phyloP scores from a whole-genome alignment of 2,113 vertebrate species.

The Xiphophorus maculatus region DNA sequence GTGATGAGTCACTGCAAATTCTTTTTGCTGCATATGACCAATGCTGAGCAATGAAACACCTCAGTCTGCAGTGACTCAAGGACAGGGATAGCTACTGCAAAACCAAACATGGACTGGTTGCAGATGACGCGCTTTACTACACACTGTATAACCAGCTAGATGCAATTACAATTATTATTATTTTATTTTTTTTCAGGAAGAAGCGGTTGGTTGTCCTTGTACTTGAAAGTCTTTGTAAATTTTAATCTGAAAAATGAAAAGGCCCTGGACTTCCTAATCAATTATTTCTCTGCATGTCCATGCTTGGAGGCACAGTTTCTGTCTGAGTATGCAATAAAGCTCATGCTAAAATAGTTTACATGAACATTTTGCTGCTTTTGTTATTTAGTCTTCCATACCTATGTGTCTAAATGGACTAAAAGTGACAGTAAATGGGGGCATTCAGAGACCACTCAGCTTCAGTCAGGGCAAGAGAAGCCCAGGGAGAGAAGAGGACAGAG shows the following conservation, averaged over 20 bases:
- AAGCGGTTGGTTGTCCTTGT: conserved; percentile 34
- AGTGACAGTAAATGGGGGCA: conserved; percentile 19
- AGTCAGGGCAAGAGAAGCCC: conserved; percentile 6
- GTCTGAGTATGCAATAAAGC: not conserved
- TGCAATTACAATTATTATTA: conserved; percentile 26
- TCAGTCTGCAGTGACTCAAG: conserved; percentile 63
- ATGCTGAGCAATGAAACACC: conserved; percentile 64
- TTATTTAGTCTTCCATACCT: conserved; percentile 11
- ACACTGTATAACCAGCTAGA: conserved; percentile 14
- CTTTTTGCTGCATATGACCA: conserved; percentile 57
- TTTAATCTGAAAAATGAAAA: conserved; percentile 20
- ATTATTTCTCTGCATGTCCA: conserved; percentile 8
- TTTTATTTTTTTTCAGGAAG: conserved; percentile 16
- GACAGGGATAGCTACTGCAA: conserved; percentile 38
- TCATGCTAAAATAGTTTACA: conserved; percentile 9
- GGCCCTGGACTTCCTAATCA: not conserved
- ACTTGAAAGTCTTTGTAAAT: conserved; percentile 2
- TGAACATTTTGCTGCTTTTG: conserved; percentile 12
- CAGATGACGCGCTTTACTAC: conserved; percentile 38
- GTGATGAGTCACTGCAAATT: conserved; percentile 61
- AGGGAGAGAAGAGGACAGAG: not conserved
- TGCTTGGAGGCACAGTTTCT: not conserved
- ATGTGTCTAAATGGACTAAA: conserved; percentile 7
- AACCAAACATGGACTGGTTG: conserved; percentile 66
- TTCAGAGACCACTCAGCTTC: not conserved